A percentile compares a stretch with the other conserved stretches of the same genome.
Evolutionary conservation across 2,797 vertebrate species (phyloP).

Genomic region (Cryptoblepharus egeriae): DNA sequence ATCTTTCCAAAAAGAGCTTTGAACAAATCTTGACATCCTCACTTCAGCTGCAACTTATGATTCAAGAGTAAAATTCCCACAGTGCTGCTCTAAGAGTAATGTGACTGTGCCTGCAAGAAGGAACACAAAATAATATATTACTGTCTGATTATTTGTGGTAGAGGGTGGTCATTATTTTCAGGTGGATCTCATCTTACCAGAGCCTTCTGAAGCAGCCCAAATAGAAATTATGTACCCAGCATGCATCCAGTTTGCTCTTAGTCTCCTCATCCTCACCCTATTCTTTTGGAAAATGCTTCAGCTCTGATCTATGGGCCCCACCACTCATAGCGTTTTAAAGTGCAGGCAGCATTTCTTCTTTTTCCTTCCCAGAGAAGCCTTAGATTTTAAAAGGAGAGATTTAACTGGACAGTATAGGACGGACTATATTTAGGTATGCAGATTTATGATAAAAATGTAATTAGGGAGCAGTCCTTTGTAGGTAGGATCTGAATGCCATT

Average conservation of each 20-base stretch:
- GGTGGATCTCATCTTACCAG: conserved; percentile 15
- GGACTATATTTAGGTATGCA: conserved; percentile 32
- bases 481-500: not conserved
- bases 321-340: conserved; percentile 49
- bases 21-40: conserved; percentile 27
- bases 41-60: not conserved
- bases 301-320: conserved; percentile 60
- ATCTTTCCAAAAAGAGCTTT: not conserved
- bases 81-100: conserved; percentile 7
- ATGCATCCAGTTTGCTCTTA: conserved; percentile 1
- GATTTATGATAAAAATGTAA: not conserved
- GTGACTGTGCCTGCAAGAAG: not conserved
- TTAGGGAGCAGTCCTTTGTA: not conserved
- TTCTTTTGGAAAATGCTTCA: conserved; percentile 41
- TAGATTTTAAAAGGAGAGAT: conserved; percentile 54
- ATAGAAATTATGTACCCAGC: conserved; percentile 46
- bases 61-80: not conserved
- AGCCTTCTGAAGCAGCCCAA: conserved; percentile 31
- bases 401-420: conserved; percentile 36
- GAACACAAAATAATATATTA: not conserved
- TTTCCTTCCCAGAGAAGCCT: conserved; percentile 59
- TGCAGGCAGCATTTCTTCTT: conserved; percentile 65
- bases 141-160: conserved; percentile 3
- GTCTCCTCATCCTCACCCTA: not conserved
- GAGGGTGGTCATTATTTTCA: not conserved